These are phyloP conservation scores for Drosophila fulvimacula DNA, from an alignment of 2,888 invertebrate genomes.

Conservation along the genomic window DNA sequence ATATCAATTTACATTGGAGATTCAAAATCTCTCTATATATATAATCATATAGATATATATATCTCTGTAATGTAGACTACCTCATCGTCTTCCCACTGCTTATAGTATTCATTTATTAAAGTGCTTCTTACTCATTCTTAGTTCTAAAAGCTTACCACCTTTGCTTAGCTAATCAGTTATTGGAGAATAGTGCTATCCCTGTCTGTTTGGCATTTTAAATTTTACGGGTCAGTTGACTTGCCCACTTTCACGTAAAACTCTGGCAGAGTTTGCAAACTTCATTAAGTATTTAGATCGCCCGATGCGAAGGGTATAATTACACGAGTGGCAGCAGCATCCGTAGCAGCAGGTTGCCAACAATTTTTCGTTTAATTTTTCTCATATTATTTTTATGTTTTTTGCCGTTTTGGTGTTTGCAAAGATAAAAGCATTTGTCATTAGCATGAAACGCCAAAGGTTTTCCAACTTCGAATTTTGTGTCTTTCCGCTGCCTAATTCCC, in stretches of 20 bases:
- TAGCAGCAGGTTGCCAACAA: conserved; percentile 67
- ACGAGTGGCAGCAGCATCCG: conserved; percentile 11
- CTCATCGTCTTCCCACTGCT: background rate
- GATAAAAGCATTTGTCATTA: conserved; percentile 80
- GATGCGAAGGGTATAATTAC: conserved; percentile 42
- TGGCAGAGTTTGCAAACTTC: conserved; percentile 2
- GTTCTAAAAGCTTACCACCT: background rate
- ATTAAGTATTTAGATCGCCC: conserved; percentile 13
- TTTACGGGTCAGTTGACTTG: conserved; percentile 6
- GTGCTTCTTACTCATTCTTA: background rate
- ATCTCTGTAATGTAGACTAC: no score
- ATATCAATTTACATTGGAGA: no score
- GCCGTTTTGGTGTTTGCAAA: conserved; percentile 50
- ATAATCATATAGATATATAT: background rate
- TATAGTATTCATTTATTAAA: background rate
- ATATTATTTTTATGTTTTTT: conserved; percentile 32
- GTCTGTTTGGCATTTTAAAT: background rate
- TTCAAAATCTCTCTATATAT: no score
- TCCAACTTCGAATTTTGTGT: conserved; percentile 40
- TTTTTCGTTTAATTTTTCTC: conserved; percentile 37
- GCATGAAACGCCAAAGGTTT: conserved; percentile 72
- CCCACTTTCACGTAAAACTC: background rate
- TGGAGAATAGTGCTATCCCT: background rate
- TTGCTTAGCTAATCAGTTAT: background rate
- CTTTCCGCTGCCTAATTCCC: conserved; percentile 43